Conservation (phyloP, 2,113 vertebrate genomes). For the Nothobranchius kuhntae region DNA sequence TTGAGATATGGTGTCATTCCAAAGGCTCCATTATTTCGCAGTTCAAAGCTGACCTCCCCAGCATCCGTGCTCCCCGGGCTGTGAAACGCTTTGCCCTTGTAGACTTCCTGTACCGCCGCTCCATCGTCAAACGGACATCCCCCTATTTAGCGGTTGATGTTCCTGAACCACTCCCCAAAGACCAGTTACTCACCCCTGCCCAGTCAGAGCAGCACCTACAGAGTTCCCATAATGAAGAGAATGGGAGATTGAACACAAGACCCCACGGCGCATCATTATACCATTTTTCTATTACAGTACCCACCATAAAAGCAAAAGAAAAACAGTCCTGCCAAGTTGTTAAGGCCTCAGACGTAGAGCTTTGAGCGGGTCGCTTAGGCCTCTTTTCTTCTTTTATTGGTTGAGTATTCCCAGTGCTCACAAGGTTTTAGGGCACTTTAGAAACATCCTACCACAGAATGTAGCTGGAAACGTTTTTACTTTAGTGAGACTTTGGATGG, state of each 20-base stretch:
- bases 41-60: conserved; percentile 35
- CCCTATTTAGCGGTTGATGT: conserved; percentile 57
- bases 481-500: background rate
- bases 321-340: conserved; percentile 45
- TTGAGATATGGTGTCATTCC: background rate
- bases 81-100: conserved; percentile 28
- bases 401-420: conserved; percentile 13
- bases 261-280: conserved; percentile 64
- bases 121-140: conserved; percentile 34
- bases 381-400: conserved; percentile 46
- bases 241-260: conserved; percentile 62
- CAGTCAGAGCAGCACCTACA: conserved; percentile 39
- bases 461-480: conserved; percentile 13
- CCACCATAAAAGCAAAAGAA: conserved; percentile 33
- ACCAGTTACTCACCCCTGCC: conserved; percentile 53
- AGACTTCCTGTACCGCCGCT: conserved; percentile 17
- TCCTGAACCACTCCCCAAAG: conserved; percentile 44
- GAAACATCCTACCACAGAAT: conserved; percentile 23
- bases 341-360: conserved; percentile 12
- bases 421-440: conserved; percentile 27
- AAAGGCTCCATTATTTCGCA: conserved; percentile 17
- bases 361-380: conserved; percentile 34
- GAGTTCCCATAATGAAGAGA: conserved; percentile 63
- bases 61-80: conserved; percentile 8
- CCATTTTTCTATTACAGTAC: conserved; percentile 52